A percentile compares a stretch with the other conserved stretches of the same genome.
Conservation (phyloP, 2,888 invertebrate species). For the Drosophila paramelanica region DNA sequence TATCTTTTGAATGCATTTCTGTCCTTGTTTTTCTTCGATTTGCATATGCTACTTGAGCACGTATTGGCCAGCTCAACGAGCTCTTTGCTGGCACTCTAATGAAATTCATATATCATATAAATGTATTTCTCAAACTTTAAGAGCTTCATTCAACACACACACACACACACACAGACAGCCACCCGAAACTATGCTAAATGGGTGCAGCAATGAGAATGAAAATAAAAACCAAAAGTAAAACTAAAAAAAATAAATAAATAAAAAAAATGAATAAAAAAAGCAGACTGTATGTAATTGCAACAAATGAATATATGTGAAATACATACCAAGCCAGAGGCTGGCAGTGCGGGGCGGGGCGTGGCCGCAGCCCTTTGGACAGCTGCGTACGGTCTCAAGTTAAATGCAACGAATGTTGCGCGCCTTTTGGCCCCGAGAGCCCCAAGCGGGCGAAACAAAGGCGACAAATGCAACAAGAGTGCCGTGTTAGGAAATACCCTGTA, state of each 20-base stretch:
- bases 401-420: slow-evolving; percentile 70
- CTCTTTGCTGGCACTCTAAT: slow-evolving; percentile 26
- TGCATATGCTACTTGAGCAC: slow-evolving; percentile 4
- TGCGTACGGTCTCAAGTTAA: slow-evolving; percentile 33
- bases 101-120: slow-evolving; percentile 35
- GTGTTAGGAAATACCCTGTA: no score
- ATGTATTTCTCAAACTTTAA: slow-evolving; percentile 18
- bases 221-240: slow-evolving; percentile 45
- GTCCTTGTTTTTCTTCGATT: background rate
- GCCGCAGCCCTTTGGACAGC: background rate
- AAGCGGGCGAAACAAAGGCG: slow-evolving; percentile 15
- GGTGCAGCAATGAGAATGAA: slow-evolving; percentile 45
- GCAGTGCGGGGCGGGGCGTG: slow-evolving; percentile 21
- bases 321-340: slow-evolving; percentile 11
- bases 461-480: background rate
- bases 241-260: slow-evolving; percentile 25
- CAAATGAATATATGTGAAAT: slow-evolving; percentile 72
- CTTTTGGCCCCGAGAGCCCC: slow-evolving; percentile 41
- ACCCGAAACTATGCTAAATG: slow-evolving; percentile 65
- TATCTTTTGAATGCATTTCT: slow-evolving; percentile 6
- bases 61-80: slow-evolving; percentile 8
- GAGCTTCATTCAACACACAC: background rate
- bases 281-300: slow-evolving; percentile 69
- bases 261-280: slow-evolving; percentile 14
- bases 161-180: background rate